A percentile compares a stretch with the other conserved stretches of the same genome.
phyloP scores from a whole-genome alignment of 23 tunicate genomes.

The Ciona savignyi region DNA sequence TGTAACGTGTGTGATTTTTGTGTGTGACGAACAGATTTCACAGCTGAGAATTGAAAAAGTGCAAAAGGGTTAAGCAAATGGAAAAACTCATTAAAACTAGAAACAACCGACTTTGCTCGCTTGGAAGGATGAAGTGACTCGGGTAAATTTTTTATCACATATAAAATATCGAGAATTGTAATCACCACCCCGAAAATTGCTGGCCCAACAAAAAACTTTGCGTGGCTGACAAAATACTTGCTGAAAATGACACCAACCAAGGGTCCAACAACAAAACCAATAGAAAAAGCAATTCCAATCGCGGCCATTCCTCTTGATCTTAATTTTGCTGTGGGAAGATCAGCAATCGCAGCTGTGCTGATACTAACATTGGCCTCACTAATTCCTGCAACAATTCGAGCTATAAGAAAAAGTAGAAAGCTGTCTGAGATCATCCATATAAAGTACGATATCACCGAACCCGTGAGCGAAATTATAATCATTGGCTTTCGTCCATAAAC shows the following conservation, averaged over 20 bases:
- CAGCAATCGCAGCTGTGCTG: conserved; percentile 91
- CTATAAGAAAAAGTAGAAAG: conserved; percentile 70
- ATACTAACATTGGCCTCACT: conserved; percentile 95
- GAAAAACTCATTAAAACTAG: conserved; percentile 37
- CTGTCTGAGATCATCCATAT: conserved; percentile 76
- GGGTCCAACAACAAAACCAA: conserved; percentile 92
- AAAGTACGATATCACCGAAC: conserved; percentile 61
- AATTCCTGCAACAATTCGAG: conserved; percentile 82
- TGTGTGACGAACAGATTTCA: conserved; percentile 36
- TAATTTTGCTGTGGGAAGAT: conserved; percentile 45
- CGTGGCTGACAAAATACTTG: conserved; percentile 4
- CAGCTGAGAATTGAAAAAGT: conserved; percentile 70
- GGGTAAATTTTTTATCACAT: conserved; percentile 28
- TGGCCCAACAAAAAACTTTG: conserved; percentile 56
- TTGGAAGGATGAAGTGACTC: conserved; percentile 49
- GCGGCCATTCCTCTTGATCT: conserved; percentile 89
- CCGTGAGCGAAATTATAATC: conserved; percentile 66
- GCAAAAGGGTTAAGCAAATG: conserved; percentile 73
- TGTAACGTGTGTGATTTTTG: conserved; percentile 30
- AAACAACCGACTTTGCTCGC: conserved; percentile 55
- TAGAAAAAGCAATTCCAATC: conserved; percentile 84
- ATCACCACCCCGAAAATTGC: conserved; percentile 62
- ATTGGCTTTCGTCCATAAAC: conserved; percentile 61
- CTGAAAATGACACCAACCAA: conserved; percentile 76
- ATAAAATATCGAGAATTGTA: conserved; percentile 50